Base-by-base conservation (phyloP, 2,888 invertebrate genomes). In the Polyploca ridens region DNA sequence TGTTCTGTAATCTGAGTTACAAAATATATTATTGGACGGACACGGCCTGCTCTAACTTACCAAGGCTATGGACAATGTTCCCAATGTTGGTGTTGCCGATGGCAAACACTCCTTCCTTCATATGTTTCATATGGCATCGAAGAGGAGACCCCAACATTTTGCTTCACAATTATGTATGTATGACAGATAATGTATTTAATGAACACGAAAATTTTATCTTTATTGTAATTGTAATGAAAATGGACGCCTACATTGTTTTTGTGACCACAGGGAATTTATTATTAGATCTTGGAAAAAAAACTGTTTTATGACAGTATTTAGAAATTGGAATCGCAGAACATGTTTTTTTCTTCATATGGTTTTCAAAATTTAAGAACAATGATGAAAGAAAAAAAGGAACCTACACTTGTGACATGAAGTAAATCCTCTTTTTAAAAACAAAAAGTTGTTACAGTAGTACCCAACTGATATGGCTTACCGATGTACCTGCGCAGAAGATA, bases 231-330 rank as follows among this genome's bases (percentile, higher is more conserved):
- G 69, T 67, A 64, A 70, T 69, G 65, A 64, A 72, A 76, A 69
- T 76, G 75, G 67, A 54, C 71, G 63, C 70, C 83, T 86, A 87
- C 85, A 88, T 90, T 84, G 78, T 89, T 88, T 85, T 87, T 82
- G 64, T 61, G 63, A 62, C 62, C 73, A 69, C 69, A 68, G 69
- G 69, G 66, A 74, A 75, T 73, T 73, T 70, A 63, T 67, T 75
- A 68, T 73, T 73, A 62, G 73, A 69, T 77, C 61, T 19, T 65
- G 71, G 69, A 58, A 65, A 77, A 76, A 68, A 72, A 66, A 14
- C 61, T 69, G 68, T 73, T 69, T 73, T 75, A 67, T 83, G 86
- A 83, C 82, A 77, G 70, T 41, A n/a, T 73, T 84, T 84, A 69
- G 72, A 88, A 88, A 73, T 75, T 81, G 63, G 83, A 86, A 87